Evolutionary conservation across 2,113 vertebrate species (phyloP).

Genomic region (Gasterosteus nipponicus): DNA sequence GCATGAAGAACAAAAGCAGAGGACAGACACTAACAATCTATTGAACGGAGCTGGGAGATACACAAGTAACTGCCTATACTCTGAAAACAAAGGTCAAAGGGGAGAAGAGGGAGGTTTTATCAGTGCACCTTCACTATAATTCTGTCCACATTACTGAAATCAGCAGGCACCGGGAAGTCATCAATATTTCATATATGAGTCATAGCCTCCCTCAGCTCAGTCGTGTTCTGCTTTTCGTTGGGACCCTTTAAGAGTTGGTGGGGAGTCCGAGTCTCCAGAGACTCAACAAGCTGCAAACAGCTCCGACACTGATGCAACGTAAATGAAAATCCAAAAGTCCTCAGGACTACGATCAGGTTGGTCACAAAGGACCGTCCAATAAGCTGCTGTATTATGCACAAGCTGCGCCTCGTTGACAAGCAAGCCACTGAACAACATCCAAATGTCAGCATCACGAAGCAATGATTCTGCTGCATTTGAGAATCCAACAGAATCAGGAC

Average conservation of each 20-base stretch:
- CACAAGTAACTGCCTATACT: background rate
- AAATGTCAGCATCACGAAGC: background rate
- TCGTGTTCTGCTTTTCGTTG: background rate
- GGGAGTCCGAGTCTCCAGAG: conserved; percentile 5
- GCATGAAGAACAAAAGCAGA: background rate
- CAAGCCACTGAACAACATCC: background rate
- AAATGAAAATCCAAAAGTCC: background rate
- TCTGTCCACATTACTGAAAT: conserved; percentile 32
- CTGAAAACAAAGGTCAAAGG: conserved; percentile 1
- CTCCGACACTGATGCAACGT: background rate
- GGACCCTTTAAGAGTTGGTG: background rate
- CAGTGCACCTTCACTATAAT: background rate
- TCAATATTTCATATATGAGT: conserved; percentile 66
- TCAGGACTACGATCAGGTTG: no score
- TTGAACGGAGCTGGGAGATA: no score
- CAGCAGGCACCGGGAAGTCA: conserved; percentile 10
- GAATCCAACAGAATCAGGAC: background rate
- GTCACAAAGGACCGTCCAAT: no score
- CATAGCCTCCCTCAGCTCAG: conserved; percentile 24
- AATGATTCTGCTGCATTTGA: no score
- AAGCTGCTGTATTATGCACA: no score
- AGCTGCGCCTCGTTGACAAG: background rate
- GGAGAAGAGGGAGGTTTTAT: conserved; percentile 7
- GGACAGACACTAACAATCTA: no score
- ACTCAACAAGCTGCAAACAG: background rate